Percentiles rank a stretch among this genome's conserved stretches.
Conservation (phyloP, 2,797 vertebrate genomes). For the Pelochelys cantorii region DNA sequence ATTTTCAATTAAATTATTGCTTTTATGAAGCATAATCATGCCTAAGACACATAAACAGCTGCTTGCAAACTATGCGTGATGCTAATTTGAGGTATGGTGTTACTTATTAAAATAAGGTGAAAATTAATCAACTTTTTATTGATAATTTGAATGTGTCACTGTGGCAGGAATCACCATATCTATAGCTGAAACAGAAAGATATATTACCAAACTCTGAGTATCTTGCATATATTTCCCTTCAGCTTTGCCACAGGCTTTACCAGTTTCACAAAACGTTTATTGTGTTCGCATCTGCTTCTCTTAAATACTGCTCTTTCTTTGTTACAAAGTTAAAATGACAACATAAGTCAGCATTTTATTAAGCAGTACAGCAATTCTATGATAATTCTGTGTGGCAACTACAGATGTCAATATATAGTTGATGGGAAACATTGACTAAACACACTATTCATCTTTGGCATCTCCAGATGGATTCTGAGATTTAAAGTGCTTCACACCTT, state of each 20-base stretch:
- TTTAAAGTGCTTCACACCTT: neutral
- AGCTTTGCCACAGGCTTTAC: neutral
- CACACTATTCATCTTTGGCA: neutral
- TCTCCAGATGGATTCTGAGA: neutral
- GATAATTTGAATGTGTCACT: constrained; percentile 38
- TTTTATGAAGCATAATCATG: constrained; percentile 29
- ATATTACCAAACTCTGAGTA: neutral
- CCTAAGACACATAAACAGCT: constrained; percentile 26
- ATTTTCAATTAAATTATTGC: constrained; percentile 54
- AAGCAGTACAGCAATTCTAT: neutral
- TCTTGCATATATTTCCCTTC: neutral
- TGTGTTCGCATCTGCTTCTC: neutral
- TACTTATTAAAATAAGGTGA: constrained; percentile 51
- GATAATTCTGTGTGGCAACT: neutral
- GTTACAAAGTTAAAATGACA: neutral
- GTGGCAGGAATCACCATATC: constrained; percentile 26
- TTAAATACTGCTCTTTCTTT: neutral
- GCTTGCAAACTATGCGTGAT: constrained; percentile 38
- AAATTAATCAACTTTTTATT: constrained; percentile 61
- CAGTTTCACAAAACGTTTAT: neutral
- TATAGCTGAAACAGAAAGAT: neutral
- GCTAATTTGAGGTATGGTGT: constrained; percentile 42
- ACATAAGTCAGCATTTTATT: neutral
- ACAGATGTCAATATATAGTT: neutral
- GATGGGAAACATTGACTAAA: neutral